These are phyloP conservation scores for Pristionchus entomophagus DNA, from an alignment of 2,888 invertebrate species.

Conservation along the genomic window DNA sequence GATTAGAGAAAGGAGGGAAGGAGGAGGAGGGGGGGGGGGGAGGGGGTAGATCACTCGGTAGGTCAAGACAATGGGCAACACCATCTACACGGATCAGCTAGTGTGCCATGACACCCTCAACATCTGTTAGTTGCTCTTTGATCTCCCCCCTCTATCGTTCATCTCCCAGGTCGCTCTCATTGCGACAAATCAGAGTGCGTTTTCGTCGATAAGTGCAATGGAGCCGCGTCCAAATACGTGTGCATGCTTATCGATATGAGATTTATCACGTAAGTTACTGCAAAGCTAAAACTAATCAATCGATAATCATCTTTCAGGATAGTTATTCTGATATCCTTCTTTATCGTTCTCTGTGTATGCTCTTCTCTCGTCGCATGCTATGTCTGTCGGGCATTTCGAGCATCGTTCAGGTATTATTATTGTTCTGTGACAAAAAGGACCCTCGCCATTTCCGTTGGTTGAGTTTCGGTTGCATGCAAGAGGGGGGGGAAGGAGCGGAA, in stretches of 20 bases:
- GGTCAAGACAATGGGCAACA: slow-evolving; percentile 65
- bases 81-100: slow-evolving; percentile 65
- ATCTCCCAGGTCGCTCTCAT: slow-evolving; percentile 56
- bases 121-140: slow-evolving; percentile 58
- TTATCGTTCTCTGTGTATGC: slow-evolving; percentile 65
- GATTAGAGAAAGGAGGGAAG: slow-evolving; percentile 39
- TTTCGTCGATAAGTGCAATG: slow-evolving; percentile 68
- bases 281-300: no score
- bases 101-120: slow-evolving; percentile 70
- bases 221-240: slow-evolving; percentile 57
- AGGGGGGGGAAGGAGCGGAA: not conserved
- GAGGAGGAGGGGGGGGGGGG: no score
- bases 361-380: slow-evolving; percentile 69
- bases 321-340: slow-evolving; percentile 63
- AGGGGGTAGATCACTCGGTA: not conserved
- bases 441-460: not conserved
- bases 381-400: slow-evolving; percentile 64
- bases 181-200: slow-evolving; percentile 71
- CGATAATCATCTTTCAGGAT: slow-evolving; percentile 55
- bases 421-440: not conserved
- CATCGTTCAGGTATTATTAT: slow-evolving; percentile 53
- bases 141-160: not conserved
- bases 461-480: not conserved
- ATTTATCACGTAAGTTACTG: slow-evolving; percentile 55
- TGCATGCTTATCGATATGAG: slow-evolving; percentile 66